Base-by-base conservation (phyloP, 2,888 invertebrate species). In the Parapristionchus giblindavisi region DNA sequence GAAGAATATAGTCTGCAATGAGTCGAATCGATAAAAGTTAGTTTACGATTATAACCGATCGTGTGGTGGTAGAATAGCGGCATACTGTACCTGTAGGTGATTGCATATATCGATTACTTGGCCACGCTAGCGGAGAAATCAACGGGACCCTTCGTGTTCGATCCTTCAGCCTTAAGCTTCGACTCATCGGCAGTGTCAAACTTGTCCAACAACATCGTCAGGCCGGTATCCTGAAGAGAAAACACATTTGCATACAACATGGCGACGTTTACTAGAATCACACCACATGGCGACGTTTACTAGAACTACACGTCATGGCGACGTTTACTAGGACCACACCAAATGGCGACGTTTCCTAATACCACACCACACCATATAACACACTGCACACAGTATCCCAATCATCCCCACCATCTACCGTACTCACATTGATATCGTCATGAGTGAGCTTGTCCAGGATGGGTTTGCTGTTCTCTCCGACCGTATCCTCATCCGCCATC, bases 161-260 rank as follows among this genome's bases (percentile, higher is more conserved):
- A 58, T 8, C 76, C 60, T 6, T 78, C 76, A 0, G 83, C 85
- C 71, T 85, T 85, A 48, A 85, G 75, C 24, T 85, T 85, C 56
- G 84, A 85, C 73, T 85, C 85, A 61, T 85, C 85, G 27, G 73
- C 79, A 0, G 71, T 79, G 66, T 85, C 84, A 79, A 86, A 85
- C 58, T 79, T 79, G 56, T 85, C 85, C 48, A 87, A 78, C 24
- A 87, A 77, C 2, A 86, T 86, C 4, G 87, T 85, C 85, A 87
- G 75, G 66, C 87, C 87, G 8, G 86, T 76, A 32, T 73, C 73
- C 71, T 73, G 73, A 24, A 73, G 5, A n/a, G 27, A 2, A 27
- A n/a, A 21, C 29, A 48, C 8, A 29, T 40, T n/a, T 5, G 8
- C 29, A 61, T 32, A 6, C 11, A 21, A 32, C 34, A 61, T 32